Conservation (phyloP, 2,888 invertebrate genomes). For the Bugula neritina region DNA sequence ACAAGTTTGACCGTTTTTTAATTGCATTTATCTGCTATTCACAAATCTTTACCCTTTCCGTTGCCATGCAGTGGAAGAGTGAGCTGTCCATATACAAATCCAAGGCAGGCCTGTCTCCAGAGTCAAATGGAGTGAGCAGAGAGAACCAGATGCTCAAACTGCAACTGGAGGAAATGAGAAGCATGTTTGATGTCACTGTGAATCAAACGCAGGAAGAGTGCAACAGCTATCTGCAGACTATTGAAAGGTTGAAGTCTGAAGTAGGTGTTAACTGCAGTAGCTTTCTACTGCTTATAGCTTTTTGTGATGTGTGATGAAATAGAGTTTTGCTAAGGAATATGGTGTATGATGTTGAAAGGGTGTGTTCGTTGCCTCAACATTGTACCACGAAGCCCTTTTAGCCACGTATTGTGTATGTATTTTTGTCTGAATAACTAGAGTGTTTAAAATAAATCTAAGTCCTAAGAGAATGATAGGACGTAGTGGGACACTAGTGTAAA, state of each 20-base stretch:
- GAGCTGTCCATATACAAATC: neutral
- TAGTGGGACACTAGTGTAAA: no score
- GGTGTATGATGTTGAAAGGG: no score
- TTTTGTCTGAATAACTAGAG: no score
- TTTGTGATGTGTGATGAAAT: no score
- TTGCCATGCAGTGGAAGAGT: neutral
- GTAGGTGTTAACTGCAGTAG: neutral
- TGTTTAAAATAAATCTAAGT: no score
- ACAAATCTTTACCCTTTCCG: neutral
- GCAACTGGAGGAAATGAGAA: conserved; percentile 17
- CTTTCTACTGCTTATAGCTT: no score
- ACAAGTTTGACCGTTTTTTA: no score
- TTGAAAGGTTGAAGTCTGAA: neutral
- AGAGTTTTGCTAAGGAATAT: no score
- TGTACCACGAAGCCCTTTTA: no score
- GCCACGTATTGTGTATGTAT: no score
- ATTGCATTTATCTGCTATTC: neutral
- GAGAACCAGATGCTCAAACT: conserved; percentile 16
- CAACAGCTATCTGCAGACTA: conserved; percentile 14
- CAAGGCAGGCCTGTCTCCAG: neutral
- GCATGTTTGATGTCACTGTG: conserved; percentile 19
- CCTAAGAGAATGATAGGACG: no score
- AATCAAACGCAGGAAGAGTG: conserved; percentile 12
- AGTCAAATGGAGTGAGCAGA: neutral
- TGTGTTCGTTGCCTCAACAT: no score